Evolutionary conservation across 2,113 vertebrate genomes (phyloP), one percentile per base, ranked within the genome.

Genomic region (Hippocampus comes): DNA sequence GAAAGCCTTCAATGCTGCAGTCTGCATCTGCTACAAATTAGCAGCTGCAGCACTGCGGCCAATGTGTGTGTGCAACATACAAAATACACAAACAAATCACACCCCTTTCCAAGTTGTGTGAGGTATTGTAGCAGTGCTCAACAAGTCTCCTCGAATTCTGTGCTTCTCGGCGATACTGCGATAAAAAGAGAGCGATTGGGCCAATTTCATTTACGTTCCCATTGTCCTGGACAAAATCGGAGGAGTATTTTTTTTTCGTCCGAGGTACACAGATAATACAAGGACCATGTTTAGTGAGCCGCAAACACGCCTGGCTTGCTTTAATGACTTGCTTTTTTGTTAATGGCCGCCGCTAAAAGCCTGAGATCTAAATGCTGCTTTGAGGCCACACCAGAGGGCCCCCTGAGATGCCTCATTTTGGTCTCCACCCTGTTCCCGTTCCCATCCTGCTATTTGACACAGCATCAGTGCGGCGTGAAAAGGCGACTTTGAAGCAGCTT

Each of bases 391-490:
- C 71, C 79, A 75, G 67, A 78, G 77, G 53, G 64, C 68, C 86
- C 73, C 78, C 81, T 75, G 89, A 82, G 89, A 89, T 21, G 64
- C 1, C 75, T 65, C 68, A 82, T 84, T 82, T 74, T 23, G 68
- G 77, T 56, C 77, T 27, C 81, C 73, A 30, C 76, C 74, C 73
- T 51, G 21, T 70, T 75, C 73, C 82, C 73, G 76, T 74, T 79
- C 71, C 74, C 82, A 80, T 81, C 86, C 80, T 77, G 88, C 71
- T 76, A 89, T 91, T 89, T 88, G 85, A 89, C 80, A 84, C 87
- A 82, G 89, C 87, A 91, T 88, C 84, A 82, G 82, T 61, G 77
- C 81, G 75, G 85, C 84, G 72, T 87, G 85, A 69, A 56, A 56
- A 38, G 51, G 51, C 49, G 5, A 2, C 67, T 69, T 69, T 42